These are phyloP conservation scores for Ellobius talpinus DNA, from an alignment of 2,113 vertebrate genomes.

Conservation along the genomic window DNA sequence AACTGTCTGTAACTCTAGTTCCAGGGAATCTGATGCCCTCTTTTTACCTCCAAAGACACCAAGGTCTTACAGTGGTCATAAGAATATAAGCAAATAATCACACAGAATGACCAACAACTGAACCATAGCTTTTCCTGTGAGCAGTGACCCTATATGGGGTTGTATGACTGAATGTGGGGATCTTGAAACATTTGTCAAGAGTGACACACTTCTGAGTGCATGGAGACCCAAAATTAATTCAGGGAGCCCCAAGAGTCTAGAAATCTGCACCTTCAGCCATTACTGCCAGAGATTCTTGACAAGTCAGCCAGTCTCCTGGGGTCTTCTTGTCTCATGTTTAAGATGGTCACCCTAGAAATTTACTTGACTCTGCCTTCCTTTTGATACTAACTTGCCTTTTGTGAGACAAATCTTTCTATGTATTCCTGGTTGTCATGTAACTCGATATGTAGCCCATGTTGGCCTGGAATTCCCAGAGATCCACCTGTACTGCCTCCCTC, in stretches of 20 bases:
- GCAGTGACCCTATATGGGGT: background rate
- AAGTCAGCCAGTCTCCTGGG: background rate
- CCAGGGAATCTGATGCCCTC: background rate
- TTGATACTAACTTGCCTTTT: background rate
- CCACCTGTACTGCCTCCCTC: background rate
- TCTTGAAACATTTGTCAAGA: background rate
- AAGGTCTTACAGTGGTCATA: background rate
- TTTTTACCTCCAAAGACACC: background rate
- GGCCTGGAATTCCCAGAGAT: background rate
- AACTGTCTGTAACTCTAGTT: background rate
- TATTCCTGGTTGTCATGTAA: background rate
- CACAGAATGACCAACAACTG: background rate
- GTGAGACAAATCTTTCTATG: background rate
- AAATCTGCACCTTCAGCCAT: background rate
- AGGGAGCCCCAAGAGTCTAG: background rate
- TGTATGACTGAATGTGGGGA: background rate
- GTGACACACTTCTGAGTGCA: background rate
- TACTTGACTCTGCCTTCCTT: background rate
- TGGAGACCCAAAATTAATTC: too few relatives aligned
- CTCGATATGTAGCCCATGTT: background rate
- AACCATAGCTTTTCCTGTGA: background rate
- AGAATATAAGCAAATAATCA: background rate
- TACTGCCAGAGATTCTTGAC: background rate
- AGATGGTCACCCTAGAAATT: background rate
- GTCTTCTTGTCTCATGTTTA: background rate